phyloP scores from a whole-genome alignment of 2,113 vertebrate species.

The Brachypodius melanocephalos region DNA sequence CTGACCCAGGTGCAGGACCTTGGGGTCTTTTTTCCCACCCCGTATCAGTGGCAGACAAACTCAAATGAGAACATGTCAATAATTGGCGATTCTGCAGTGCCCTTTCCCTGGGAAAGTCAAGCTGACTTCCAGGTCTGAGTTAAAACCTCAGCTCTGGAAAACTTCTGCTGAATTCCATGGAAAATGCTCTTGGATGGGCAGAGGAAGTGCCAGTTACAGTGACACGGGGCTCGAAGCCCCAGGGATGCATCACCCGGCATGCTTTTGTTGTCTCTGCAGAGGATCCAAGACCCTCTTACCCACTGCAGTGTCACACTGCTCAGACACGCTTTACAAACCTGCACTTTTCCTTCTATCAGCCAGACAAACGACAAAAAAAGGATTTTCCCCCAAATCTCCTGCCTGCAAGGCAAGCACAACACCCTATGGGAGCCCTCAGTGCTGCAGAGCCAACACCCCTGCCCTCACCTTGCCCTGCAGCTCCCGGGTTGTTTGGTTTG shows the following conservation, averaged over 20 bases:
- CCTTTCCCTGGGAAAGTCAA: neutral
- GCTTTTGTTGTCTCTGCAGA: neutral
- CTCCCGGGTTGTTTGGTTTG: neutral
- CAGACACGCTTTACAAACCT: rapidly evolving
- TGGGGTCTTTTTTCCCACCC: neutral
- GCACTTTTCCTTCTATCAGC: neutral
- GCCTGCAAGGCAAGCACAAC: neutral
- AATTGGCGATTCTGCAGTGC: rapidly evolving
- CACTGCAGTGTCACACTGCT: neutral
- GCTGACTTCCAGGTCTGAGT: neutral
- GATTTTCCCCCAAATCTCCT: neutral
- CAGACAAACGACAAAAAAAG: rapidly evolving
- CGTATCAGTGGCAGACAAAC: neutral
- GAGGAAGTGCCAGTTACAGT: neutral
- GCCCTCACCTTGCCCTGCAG: neutral
- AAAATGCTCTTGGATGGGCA: rapidly evolving
- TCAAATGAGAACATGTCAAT: rapidly evolving
- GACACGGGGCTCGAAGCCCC: neutral
- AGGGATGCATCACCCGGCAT: neutral
- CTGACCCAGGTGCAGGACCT: neutral
- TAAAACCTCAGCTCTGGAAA: neutral
- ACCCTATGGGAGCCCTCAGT: rapidly evolving
- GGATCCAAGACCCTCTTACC: neutral
- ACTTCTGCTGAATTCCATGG: neutral
- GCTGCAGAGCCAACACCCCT: neutral